Evolutionary conservation across 2,888 invertebrate species (phyloP).

Genomic region (Icerya purchasi): DNA sequence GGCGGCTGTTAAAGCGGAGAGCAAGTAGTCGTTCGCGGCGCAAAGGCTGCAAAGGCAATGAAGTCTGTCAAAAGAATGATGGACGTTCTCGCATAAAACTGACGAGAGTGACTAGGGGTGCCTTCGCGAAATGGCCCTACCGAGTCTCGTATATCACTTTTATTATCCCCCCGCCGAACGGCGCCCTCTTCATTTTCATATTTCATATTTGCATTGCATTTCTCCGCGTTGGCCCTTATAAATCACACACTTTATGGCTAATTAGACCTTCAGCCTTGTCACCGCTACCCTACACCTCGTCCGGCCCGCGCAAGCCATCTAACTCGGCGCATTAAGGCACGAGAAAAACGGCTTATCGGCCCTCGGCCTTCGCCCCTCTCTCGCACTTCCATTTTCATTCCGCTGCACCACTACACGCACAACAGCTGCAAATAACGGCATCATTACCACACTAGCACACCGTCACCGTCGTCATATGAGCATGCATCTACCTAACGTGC

Average conservation of each 20-base stretch:
- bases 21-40: conserved; percentile 9
- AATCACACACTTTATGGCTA: conserved; percentile 42
- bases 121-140: conserved; percentile 49
- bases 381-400: too few species aligned
- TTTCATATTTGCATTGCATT: conserved; percentile 29
- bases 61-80: conserved; percentile 45
- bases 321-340: neutral
- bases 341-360: conserved; percentile 15
- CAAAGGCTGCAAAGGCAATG: conserved; percentile 25
- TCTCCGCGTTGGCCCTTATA: conserved; percentile 37
- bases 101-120: conserved; percentile 43
- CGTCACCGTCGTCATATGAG: too few species aligned
- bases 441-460: too few species aligned
- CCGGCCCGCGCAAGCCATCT: neutral
- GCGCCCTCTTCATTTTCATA: conserved; percentile 44
- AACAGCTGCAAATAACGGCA: too few species aligned
- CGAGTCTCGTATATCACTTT: conserved; percentile 58
- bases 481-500: too few species aligned
- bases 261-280: conserved; percentile 29
- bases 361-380: too few species aligned
- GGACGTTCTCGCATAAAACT: conserved; percentile 50
- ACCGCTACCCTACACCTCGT: neutral
- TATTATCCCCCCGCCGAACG: conserved; percentile 53
- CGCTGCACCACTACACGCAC: too few species aligned
- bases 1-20: neutral